Conservation (phyloP, 2,797 vertebrate species). For the Malacoraja senta region DNA sequence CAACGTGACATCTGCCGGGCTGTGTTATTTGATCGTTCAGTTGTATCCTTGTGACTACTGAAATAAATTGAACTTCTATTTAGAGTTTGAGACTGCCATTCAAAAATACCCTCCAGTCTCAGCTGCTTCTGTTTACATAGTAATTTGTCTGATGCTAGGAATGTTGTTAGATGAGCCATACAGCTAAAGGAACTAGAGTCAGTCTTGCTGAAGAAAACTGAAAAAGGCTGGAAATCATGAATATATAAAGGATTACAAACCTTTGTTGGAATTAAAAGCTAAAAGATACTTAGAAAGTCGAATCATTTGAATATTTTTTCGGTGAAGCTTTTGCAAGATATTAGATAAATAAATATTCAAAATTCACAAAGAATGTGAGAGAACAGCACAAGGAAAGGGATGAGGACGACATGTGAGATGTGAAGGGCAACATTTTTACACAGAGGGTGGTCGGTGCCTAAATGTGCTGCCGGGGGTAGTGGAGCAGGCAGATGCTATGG, state of each 20-base stretch:
- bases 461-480: too few relatives aligned
- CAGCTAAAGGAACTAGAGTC: not conserved
- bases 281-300: not conserved
- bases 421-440: not conserved
- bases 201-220: not conserved
- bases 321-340: not conserved
- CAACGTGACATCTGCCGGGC: not conserved
- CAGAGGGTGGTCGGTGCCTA: too few relatives aligned
- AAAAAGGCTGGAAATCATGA: not conserved
- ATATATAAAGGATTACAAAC: not conserved
- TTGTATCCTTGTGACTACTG: not conserved
- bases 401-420: too few relatives aligned
- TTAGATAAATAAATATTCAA: not conserved
- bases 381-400: not conserved
- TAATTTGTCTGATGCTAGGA: not conserved
- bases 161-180: not conserved
- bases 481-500: too few relatives aligned
- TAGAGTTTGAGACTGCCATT: not conserved
- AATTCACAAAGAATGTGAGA: not conserved
- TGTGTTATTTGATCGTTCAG: not conserved
- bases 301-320: not conserved
- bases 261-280: not conserved
- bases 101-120: not conserved
- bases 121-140: not conserved
- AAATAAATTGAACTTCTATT: not conserved